These are phyloP conservation scores for Cylloceria caligata DNA, from an alignment of 2,888 invertebrate species.

Conservation along the genomic window DNA sequence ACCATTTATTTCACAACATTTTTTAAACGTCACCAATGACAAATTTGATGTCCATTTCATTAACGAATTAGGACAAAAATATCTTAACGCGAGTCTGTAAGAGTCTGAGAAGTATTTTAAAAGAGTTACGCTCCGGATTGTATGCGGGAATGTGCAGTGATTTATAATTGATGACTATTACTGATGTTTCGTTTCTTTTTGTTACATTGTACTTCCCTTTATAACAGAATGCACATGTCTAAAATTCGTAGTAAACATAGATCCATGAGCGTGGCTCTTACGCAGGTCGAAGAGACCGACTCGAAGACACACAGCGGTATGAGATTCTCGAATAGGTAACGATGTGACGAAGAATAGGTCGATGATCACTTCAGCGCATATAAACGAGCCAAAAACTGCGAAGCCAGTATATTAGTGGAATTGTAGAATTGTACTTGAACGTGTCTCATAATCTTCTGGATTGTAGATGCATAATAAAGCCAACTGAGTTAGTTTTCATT, in stretches of 20 bases:
- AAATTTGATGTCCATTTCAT: too few relatives aligned
- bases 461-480: background rate
- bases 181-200: background rate
- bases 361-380: constrained; percentile 89
- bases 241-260: constrained; percentile 92
- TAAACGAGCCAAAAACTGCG: constrained; percentile 91
- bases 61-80: too few relatives aligned
- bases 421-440: too few relatives aligned
- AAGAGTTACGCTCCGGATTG: too few relatives aligned
- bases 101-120: too few relatives aligned
- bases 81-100: too few relatives aligned
- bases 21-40: too few relatives aligned
- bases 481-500: constrained; percentile 33
- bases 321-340: constrained; percentile 90
- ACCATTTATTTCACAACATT: too few relatives aligned
- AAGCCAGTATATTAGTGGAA: constrained; percentile 60
- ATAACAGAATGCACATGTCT: constrained; percentile 86
- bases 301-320: constrained; percentile 92
- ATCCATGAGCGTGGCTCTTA: constrained; percentile 92
- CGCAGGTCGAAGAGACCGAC: constrained; percentile 91
- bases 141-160: too few relatives aligned
- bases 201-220: background rate
- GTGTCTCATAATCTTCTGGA: background rate
- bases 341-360: constrained; percentile 91
- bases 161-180: background rate